Conservation (phyloP, 1,140 invertebrate species). For the Stegodyphus dumicola region DNA sequence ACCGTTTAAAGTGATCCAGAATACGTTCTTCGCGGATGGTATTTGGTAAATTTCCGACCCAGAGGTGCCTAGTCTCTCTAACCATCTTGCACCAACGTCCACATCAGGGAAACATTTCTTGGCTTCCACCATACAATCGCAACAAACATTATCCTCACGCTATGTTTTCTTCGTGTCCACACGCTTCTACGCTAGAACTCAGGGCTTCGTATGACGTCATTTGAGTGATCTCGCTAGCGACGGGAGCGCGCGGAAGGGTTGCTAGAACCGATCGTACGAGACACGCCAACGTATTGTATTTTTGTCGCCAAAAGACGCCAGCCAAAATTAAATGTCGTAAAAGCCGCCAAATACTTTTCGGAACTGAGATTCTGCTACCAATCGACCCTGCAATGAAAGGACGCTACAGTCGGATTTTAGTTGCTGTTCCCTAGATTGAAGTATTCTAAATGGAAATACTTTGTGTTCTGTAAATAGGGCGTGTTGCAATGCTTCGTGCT, state of each 20-base stretch:
- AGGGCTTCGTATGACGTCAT: slow-evolving; percentile 59
- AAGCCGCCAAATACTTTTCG: too few relatives aligned
- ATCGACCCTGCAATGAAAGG: too few relatives aligned
- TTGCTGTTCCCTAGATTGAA: too few relatives aligned
- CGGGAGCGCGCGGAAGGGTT: slow-evolving; percentile 33
- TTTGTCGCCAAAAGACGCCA: too few relatives aligned
- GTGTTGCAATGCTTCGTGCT: too few relatives aligned
- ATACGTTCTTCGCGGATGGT: slow-evolving; percentile 95
- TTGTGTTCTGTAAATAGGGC: too few relatives aligned
- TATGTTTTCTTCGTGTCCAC: slow-evolving; percentile 46
- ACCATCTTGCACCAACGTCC: slow-evolving; percentile 82
- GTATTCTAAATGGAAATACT: too few relatives aligned
- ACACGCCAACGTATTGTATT: too few relatives aligned
- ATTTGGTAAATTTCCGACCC: slow-evolving; percentile 99
- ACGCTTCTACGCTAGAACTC: slow-evolving; percentile 57
- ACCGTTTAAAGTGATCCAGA: slow-evolving; percentile 98
- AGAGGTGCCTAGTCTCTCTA: slow-evolving; percentile 99
- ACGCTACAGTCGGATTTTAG: too few relatives aligned
- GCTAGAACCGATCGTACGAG: slow-evolving; percentile 9
- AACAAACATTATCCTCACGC: slow-evolving; percentile 59
- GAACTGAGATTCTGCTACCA: too few relatives aligned
- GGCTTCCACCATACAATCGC: slow-evolving; percentile 57
- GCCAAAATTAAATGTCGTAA: too few relatives aligned
- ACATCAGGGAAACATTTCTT: slow-evolving; percentile 61
- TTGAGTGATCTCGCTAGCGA: slow-evolving; percentile 35